Evolutionary conservation across 2,113 vertebrate species (phyloP).

Genomic region (Martes martes): DNA sequence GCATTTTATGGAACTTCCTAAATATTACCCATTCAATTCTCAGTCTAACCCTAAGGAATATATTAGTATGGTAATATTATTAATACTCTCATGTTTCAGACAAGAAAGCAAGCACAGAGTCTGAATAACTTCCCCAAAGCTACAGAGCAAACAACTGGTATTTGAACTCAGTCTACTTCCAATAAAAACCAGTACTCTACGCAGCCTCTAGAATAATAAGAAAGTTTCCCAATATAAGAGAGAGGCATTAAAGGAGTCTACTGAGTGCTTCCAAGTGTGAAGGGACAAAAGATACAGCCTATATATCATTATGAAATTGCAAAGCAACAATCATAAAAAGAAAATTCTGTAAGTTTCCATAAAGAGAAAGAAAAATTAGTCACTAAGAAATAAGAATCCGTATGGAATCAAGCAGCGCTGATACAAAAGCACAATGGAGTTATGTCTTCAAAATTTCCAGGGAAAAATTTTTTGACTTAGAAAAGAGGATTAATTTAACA

Average conservation of each 20-base stretch:
- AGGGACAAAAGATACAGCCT: background rate
- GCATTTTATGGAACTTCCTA: background rate
- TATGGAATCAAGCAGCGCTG: background rate
- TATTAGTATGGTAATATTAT: background rate
- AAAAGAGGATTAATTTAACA: background rate
- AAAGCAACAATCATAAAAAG: background rate
- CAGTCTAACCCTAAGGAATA: background rate
- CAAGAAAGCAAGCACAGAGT: slow-evolving; percentile 11
- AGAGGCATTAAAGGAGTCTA: background rate
- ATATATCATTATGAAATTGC: background rate
- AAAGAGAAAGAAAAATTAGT: slow-evolving; percentile 24
- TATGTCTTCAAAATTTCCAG: background rate
- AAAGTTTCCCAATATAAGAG: background rate
- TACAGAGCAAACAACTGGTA: background rate
- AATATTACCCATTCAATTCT: background rate
- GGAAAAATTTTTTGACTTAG: background rate
- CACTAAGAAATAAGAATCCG: background rate
- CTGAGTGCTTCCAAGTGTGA: background rate
- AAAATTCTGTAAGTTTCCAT: background rate
- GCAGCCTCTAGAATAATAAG: background rate
- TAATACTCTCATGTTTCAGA: slow-evolving; percentile 6
- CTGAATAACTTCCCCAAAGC: background rate
- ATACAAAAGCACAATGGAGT: background rate
- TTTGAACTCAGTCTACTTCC: background rate
- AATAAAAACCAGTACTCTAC: background rate